phyloP scores from a whole-genome alignment of 2,888 invertebrate species.

The Dichetophora obliterata region DNA sequence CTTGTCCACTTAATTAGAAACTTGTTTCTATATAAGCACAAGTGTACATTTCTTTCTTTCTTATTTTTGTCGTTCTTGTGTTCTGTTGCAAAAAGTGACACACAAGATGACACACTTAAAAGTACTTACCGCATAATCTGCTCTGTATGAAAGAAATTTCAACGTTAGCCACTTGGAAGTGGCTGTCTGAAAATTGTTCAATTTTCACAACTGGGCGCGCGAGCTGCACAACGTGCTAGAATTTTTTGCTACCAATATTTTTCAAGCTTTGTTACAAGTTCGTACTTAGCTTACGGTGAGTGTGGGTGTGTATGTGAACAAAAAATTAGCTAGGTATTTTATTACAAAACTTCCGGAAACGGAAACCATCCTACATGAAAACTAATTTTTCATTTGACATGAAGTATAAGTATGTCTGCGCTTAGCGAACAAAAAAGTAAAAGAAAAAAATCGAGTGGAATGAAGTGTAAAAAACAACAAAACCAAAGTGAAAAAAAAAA shows the following conservation, averaged over 20 bases:
- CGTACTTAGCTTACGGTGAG: too few species aligned
- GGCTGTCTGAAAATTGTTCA: background rate
- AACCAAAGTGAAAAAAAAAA: slow-evolving; percentile 4
- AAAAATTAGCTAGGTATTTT: background rate
- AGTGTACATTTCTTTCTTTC: background rate
- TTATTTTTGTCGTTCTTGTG: background rate
- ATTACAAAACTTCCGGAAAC: background rate
- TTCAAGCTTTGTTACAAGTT: too few species aligned
- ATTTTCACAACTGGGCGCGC: background rate
- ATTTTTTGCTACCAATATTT: too few species aligned
- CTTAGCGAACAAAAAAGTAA: slow-evolving; percentile 13
- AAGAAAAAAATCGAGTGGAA: slow-evolving; percentile 5
- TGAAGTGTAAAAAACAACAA: background rate
- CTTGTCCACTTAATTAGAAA: slow-evolving; percentile 26
- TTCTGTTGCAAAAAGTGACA: background rate
- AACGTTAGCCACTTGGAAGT: slow-evolving; percentile 12
- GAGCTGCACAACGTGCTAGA: too few species aligned
- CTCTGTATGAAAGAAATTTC: slow-evolving; percentile 28
- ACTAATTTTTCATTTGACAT: slow-evolving; percentile 36
- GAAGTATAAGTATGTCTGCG: slow-evolving; percentile 9
- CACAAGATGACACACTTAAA: slow-evolving; percentile 26
- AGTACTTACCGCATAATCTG: slow-evolving; percentile 33
- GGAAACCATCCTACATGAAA: slow-evolving; percentile 20
- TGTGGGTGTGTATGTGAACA: background rate
- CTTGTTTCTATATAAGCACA: slow-evolving; percentile 3